phyloP scores from a whole-genome alignment of 92 coral and sea anemone genomes.

The Paragorgia papillata region DNA sequence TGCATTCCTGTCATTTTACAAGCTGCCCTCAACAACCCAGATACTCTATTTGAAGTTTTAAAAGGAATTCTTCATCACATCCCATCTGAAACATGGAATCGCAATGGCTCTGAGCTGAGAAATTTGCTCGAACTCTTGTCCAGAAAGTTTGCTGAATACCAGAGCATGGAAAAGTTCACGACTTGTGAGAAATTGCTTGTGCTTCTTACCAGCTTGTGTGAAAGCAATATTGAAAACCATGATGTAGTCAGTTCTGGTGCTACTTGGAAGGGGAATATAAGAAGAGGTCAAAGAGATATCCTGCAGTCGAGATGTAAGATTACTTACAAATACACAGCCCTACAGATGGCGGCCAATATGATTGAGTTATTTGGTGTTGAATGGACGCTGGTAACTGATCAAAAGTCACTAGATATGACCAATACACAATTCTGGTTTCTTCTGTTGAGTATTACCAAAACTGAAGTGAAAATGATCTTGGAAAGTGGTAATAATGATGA shows the following conservation, averaged over 20 bases:
- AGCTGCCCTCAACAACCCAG: conserved; percentile 16
- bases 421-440: conserved; percentile 49
- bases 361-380: conserved; percentile 59
- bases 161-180: conserved; percentile 69
- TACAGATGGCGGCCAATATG: conserved; percentile 54
- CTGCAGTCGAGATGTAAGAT: conserved; percentile 76
- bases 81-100: conserved; percentile 57
- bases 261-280: conserved; percentile 54
- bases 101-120: conserved; percentile 43
- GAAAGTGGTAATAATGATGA: conserved; percentile 56
- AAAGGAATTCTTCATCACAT: conserved; percentile 55
- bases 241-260: neutral
- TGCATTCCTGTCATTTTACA: conserved; percentile 50
- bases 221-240: neutral
- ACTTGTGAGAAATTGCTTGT: conserved; percentile 61
- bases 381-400: conserved; percentile 47
- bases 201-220: conserved; percentile 53
- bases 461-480: conserved; percentile 75
- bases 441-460: conserved; percentile 59
- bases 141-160: conserved; percentile 55
- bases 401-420: conserved; percentile 7
- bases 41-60: conserved; percentile 52
- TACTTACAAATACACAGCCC: conserved; percentile 72
- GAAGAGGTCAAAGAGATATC: conserved; percentile 68
- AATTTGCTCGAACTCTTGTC: conserved; percentile 46